Conservation (phyloP, 2,113 vertebrate genomes). For the Zosterops hypoxanthus region DNA sequence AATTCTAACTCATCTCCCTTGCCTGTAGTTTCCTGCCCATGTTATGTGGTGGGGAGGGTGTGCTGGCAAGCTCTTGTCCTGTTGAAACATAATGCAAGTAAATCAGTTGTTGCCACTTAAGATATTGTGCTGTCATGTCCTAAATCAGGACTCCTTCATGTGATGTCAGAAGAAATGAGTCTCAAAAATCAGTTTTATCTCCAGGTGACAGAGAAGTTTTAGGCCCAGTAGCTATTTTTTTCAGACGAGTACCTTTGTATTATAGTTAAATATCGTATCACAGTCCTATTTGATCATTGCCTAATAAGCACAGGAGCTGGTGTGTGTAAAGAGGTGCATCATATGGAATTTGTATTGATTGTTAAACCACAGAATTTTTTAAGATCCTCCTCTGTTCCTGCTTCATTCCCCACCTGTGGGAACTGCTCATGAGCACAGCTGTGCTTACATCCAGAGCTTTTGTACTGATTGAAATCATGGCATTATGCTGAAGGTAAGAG, state of each 20-base stretch:
- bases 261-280: background rate
- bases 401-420: background rate
- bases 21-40: background rate
- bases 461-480: background rate
- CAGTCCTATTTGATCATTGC: background rate
- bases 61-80: background rate
- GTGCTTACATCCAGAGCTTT: background rate
- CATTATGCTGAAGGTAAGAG: background rate
- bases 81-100: background rate
- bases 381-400: background rate
- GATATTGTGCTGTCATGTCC: background rate
- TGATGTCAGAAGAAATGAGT: background rate
- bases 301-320: background rate
- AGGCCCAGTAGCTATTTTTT: background rate
- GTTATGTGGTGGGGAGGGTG: background rate
- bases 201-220: background rate
- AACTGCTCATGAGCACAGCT: background rate
- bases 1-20: background rate
- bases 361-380: background rate
- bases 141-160: background rate
- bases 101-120: background rate
- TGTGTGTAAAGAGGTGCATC: background rate
- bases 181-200: background rate
- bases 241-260: background rate
- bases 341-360: background rate